A percentile compares a stretch with the other conserved stretches of the same genome.
phyloP scores from a whole-genome alignment of 2,797 vertebrate genomes.

The Anabacerthia variegaticeps region DNA sequence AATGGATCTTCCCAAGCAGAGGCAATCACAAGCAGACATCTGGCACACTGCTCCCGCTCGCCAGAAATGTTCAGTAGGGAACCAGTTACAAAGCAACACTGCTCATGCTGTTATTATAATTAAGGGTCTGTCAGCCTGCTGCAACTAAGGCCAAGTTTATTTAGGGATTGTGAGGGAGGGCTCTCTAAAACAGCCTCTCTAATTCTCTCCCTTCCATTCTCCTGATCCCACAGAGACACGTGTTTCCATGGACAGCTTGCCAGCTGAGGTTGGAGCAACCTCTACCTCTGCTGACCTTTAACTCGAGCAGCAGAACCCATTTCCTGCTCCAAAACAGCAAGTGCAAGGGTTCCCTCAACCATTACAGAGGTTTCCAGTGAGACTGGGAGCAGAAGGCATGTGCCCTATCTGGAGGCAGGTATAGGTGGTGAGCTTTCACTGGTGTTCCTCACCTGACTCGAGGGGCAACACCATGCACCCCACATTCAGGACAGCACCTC shows the following conservation, averaged over 20 bases:
- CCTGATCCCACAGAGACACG: neutral
- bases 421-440: neutral
- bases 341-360: neutral
- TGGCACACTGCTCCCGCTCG: neutral
- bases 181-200: neutral
- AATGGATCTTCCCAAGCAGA: conserved; percentile 21
- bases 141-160: conserved; percentile 7
- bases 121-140: conserved; percentile 48
- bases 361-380: neutral
- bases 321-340: neutral
- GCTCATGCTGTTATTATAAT: conserved; percentile 32
- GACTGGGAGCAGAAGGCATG: neutral
- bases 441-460: neutral
- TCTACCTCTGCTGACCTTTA: neutral
- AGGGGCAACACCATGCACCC: neutral
- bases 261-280: neutral
- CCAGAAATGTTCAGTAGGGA: conserved; percentile 44
- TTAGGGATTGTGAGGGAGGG: neutral
- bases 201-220: neutral
- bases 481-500: accelerated
- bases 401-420: no score
- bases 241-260: accelerated
- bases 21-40: conserved; percentile 49
- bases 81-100: conserved; percentile 28
- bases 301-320: neutral